Evolutionary conservation across 2,797 vertebrate genomes (phyloP), one percentile per base, ranked within the genome.

Genomic region (Eulemur rubriventer): DNA sequence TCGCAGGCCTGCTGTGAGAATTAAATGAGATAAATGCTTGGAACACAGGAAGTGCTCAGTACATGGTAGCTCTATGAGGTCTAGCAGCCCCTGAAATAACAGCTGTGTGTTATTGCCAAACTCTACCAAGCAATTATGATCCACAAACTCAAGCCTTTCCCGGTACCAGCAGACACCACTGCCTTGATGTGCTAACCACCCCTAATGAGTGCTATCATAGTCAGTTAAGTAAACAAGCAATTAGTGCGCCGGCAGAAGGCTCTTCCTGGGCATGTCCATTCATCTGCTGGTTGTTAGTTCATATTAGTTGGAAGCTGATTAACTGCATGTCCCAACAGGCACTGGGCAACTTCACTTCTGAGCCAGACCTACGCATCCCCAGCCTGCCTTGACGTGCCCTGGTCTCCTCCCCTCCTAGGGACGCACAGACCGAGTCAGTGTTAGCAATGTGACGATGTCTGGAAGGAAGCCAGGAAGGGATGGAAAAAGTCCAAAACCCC

Each of bases 141-240:
- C 30, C 50, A 48, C 30, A 52, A 22, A 20, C 84, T 28, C 46
- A 5, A 50, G 22, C 18, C 80, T 89, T 69, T 41, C 79, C 55
- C 38, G 8, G 75, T 20, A 80, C 41, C 79, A 13, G 81, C 73
- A 89, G 91, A 57, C 16, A 20, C 35, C 6, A 17, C 72, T 38
- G 61, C 20, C 57, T 52, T n/a, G 72, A 96, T 89, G 69, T 63
- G 70, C 85, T 96, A 92, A 96, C 84, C 76, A 24, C 41, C 59
- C 73, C 84, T 76, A 83, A 92, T 50, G 57, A 95, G 87, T 2
- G 1, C 81, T 52, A 18, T 52, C 52, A 70, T 94, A 57, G 82
- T 89, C 75, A 50, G 90, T 92, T 90, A 95, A 79, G 43, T 91
- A 84, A 94, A 91, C 17, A 63, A 55, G 84, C 94, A 88, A 88